Evolutionary conservation across 2,797 vertebrate species (phyloP).

Genomic region (Pseudomugil tenellus): DNA sequence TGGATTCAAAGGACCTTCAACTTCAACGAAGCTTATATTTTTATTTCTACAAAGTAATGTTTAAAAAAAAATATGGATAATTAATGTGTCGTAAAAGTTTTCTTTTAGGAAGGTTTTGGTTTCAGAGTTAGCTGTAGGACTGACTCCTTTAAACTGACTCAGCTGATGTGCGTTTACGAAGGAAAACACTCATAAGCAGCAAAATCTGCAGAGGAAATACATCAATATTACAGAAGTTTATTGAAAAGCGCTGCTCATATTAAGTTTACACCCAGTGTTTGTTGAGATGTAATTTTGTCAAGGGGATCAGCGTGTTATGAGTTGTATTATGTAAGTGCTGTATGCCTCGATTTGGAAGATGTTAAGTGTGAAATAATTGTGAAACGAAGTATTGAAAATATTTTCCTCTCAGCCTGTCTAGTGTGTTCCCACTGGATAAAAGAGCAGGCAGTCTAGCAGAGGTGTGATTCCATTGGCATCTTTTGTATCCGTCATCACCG

Average conservation of each 20-base stretch:
- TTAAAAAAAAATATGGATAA: too few relatives aligned
- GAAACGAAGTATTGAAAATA: slow-evolving; percentile 32
- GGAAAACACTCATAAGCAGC: slow-evolving; percentile 48
- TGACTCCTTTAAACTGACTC: slow-evolving; percentile 54
- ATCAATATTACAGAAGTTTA: slow-evolving; percentile 26
- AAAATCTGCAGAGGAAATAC: slow-evolving; percentile 43
- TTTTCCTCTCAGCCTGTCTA: slow-evolving; percentile 16
- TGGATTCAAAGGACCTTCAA: background rate
- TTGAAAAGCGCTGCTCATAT: slow-evolving; percentile 38
- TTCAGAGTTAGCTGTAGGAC: slow-evolving; percentile 39
- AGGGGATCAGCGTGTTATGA: slow-evolving; percentile 9
- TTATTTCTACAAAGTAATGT: background rate
- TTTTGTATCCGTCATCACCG: slow-evolving; percentile 53
- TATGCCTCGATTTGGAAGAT: slow-evolving; percentile 12
- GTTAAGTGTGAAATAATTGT: slow-evolving; percentile 41
- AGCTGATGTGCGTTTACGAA: slow-evolving; percentile 50
- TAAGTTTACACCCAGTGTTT: slow-evolving; percentile 33
- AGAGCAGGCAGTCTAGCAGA: slow-evolving; percentile 30
- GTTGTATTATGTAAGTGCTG: slow-evolving; percentile 3
- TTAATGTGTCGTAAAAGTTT: too few relatives aligned
- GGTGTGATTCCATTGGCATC: slow-evolving; percentile 45
- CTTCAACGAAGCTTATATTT: background rate
- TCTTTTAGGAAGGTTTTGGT: slow-evolving; percentile 57
- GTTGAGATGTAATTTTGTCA: slow-evolving; percentile 25
- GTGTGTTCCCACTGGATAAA: slow-evolving; percentile 40